A percentile compares a stretch with the other conserved stretches of the same genome.
Evolutionary conservation across 2,888 invertebrate genomes (phyloP).

Genomic region (Dromius quadrimaculatus): DNA sequence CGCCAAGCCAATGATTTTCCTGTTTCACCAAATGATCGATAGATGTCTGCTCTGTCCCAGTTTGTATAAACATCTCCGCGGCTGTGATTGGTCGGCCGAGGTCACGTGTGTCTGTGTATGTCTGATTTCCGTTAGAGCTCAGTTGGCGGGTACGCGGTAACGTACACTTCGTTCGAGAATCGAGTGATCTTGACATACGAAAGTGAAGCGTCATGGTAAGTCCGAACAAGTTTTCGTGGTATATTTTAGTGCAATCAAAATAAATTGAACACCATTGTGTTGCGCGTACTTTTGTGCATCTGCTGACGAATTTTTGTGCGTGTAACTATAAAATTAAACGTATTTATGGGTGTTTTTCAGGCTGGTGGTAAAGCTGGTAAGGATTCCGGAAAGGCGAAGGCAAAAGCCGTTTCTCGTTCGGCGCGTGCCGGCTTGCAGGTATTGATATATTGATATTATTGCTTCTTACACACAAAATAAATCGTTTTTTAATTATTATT

Average conservation of each 20-base stretch:
- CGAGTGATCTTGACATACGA: constrained; percentile 57
- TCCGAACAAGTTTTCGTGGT: constrained; percentile 64
- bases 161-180: constrained; percentile 59
- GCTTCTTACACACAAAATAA: constrained; percentile 35
- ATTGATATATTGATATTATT: constrained; percentile 57
- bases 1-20: constrained; percentile 48
- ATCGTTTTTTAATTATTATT: constrained; percentile 57
- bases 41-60: constrained; percentile 48
- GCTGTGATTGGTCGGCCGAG: constrained; percentile 60
- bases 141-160: constrained; percentile 64
- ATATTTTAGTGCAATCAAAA: constrained; percentile 61
- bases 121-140: constrained; percentile 56
- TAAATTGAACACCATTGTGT: constrained; percentile 56
- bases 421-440: constrained; percentile 99
- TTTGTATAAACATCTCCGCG: background rate
- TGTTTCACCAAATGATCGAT: constrained; percentile 49
- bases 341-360: constrained; percentile 75
- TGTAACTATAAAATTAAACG: constrained; percentile 71
- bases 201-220: constrained; percentile 67
- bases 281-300: constrained; percentile 63
- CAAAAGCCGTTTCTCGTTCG: constrained; percentile 98
- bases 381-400: constrained; percentile 99
- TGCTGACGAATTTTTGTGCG: constrained; percentile 72
- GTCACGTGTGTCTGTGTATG: constrained; percentile 64
- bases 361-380: constrained; percentile 99